Evolutionary conservation across 1,140 invertebrate genomes (phyloP), one percentile per base, ranked within the genome.

Genomic region (Battus philenor): DNA sequence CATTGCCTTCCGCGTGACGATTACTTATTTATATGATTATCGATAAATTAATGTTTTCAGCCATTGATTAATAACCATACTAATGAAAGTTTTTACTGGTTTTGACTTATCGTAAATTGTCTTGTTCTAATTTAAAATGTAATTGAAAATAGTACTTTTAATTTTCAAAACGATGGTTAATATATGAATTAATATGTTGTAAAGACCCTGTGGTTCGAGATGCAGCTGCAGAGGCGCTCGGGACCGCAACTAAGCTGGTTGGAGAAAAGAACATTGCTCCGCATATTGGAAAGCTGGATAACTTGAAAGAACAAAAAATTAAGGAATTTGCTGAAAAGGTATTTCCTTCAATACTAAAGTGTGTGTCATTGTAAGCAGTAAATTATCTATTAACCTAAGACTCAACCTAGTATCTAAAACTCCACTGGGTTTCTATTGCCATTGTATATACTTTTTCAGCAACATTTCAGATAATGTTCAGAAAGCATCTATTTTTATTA

Each of bases 271-370:
- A 91, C 8, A 92, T 99, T 32, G 88, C 89, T 26, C 93, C 95
- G 0, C 95, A 98, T 65, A 87, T 99, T 9, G 89, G 90, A 2
- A 97, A 98, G 75, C 81, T 99, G 1, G 97, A 96, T 72, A 91
- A 92, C 26, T 78, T 98, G 2, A 99, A 99, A 86, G 93, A 98
- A 90, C 89, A 91, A 12, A 99, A 99, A 89, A 97, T 99, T 9
- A 97, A 98, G 81, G 98, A 99, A 77, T 95, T 90, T 67, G 92
- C 92, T 61, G 95, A 98, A 15, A 98, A 97, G 76, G 86, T 86
- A 56, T 5, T 9, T 16, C 2, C 15, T n/a, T 33, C 17, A 17
- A 8, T 36, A 34, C 20, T n/a, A 16, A n/a, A 0, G 6, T 1
- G 10, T 33, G 6, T 5, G 13, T 33, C 17, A 33, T 33, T 9